Conservation (phyloP, 2,113 vertebrate genomes). For the Aix galericulata region DNA sequence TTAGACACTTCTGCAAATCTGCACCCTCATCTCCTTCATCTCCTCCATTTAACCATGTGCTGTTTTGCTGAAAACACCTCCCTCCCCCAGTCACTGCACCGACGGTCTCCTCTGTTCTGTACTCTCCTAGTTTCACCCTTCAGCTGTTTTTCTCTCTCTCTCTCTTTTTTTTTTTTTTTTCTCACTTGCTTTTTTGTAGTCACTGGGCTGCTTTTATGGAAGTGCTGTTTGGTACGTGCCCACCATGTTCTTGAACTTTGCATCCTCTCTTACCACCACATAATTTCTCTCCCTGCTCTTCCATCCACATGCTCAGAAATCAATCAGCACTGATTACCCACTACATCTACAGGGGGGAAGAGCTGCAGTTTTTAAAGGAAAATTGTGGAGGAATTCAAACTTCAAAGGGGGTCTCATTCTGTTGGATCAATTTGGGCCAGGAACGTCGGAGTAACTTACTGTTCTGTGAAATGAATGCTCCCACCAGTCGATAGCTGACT, state of each 20-base stretch:
- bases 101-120: background rate
- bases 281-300: background rate
- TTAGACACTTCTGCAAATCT: background rate
- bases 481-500: constrained; percentile 27
- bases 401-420: constrained; percentile 31
- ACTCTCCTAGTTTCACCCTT: background rate
- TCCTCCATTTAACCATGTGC: background rate
- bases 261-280: background rate
- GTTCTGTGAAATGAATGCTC: constrained; percentile 13
- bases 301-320: constrained; percentile 39
- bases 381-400: constrained; percentile 36
- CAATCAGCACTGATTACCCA: constrained; percentile 25
- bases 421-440: constrained; percentile 47
- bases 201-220: background rate
- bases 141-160: background rate
- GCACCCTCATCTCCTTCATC: background rate
- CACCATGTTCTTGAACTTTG: background rate
- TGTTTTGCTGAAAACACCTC: background rate
- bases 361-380: constrained; percentile 8
- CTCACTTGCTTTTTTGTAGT: background rate
- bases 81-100: background rate
- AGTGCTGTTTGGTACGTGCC: background rate
- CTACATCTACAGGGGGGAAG: constrained; percentile 5
- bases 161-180: background rate
- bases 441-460: background rate